Base-by-base conservation (phyloP, 1,140 invertebrate species). In the Lordiphosa mommai region DNA sequence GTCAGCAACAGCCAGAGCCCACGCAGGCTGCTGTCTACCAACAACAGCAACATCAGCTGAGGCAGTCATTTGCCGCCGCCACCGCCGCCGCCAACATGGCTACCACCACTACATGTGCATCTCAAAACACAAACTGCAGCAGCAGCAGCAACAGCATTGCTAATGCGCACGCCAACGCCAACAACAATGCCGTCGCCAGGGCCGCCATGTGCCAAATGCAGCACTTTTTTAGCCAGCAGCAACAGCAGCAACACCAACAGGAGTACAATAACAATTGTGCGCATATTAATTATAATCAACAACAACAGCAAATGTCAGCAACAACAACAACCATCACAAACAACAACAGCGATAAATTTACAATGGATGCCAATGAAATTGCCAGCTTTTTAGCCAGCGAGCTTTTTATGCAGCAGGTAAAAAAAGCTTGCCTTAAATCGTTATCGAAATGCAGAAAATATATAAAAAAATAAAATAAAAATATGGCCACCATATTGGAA, bases 321-420 rank as follows among this genome's bases (percentile, higher is more conserved):
- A 47, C 50, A 60, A 12, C 46, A 50, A 43, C 30, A 5, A 61
- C 34, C 23, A 51, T 40, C 13, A 43, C 30, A 5, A 61, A 41
- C 23, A 51, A 47, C 13, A 37, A 38, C 36, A 57, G 56, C 56
- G 68, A 82, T 58, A 67, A 87, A 66, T 87, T 87, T 55, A 89
- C 90, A 88, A 93, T 94, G 90, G 94, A 95, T 91, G 92, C 94
- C 70, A 92, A 93, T 90, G 94, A 95, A 90, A 93, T 95, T 88
- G 93, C 94, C 56, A 94, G 92, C 89, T 93, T 95, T 89, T 91
- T 95, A 69, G 93, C 94, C 72, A 94, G 93, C 88, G 94, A 95
- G 91, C 91, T 95, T 88, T 93, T 93, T 89, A 94, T 93, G 90
- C 94, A 95, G 79, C 92, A 92, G 93, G 93, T 94, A 93, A 66